These are phyloP conservation scores for Norana najaformis DNA, from an alignment of 2,888 invertebrate genomes.

Conservation along the genomic window DNA sequence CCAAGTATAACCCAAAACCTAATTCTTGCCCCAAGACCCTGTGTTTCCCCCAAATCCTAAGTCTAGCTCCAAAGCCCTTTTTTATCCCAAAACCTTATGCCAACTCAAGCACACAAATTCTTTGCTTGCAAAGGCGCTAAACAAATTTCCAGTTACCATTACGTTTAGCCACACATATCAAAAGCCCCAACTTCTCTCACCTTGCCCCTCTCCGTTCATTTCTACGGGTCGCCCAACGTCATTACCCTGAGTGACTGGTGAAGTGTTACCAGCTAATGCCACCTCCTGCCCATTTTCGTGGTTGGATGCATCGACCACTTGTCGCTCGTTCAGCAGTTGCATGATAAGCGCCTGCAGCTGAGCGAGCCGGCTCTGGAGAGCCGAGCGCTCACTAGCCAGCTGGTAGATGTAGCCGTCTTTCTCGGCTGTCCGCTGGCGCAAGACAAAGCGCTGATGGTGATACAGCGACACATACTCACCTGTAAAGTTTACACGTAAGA, in stretches of 20 bases:
- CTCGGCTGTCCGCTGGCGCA: conserved; percentile 83
- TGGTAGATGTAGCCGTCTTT: conserved; percentile 80
- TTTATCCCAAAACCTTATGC: too few relatives aligned
- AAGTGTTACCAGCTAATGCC: background rate
- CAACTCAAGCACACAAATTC: too few relatives aligned
- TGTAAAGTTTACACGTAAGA: conserved; percentile 51
- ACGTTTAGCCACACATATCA: background rate
- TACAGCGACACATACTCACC: conserved; percentile 95
- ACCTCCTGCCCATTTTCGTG: background rate
- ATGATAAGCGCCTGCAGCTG: conserved; percentile 63
- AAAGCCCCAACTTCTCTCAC: background rate
- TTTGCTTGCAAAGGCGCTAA: too few relatives aligned
- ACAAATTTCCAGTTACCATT: background rate
- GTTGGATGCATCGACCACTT: conserved; percentile 50
- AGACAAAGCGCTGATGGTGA: conserved; percentile 85
- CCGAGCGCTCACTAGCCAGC: conserved; percentile 76
- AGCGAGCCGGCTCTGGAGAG: conserved; percentile 59
- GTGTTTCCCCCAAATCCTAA: too few relatives aligned
- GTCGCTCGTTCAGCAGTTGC: conserved; percentile 61
- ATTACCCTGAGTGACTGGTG: background rate
- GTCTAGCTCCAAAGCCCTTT: too few relatives aligned
- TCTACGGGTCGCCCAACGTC: background rate
- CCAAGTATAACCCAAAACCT: too few relatives aligned
- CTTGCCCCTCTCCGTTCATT: conserved; percentile 13
- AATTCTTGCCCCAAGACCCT: too few relatives aligned